Evolutionary conservation across 2,888 invertebrate genomes (phyloP), one percentile per base, ranked within the genome.

Genomic region (Stenurella melanura): DNA sequence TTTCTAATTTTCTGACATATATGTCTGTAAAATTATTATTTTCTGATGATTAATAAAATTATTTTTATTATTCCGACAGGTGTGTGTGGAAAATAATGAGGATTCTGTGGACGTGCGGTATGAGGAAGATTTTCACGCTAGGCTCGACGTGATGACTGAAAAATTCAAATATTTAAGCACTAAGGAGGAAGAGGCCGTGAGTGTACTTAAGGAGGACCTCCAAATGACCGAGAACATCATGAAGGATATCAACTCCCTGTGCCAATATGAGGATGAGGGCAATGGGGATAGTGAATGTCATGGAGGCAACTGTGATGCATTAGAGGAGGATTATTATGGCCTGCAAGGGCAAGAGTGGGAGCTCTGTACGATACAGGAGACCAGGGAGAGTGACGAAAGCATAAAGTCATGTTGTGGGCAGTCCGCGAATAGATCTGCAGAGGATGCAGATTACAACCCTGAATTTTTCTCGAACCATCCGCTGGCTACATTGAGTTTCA

Each of bases 201-300:
- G 54, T 10, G 75, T 72, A 42, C 60, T 78, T 0, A 70, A 70
- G 50, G 18, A 70, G 18, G 77, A 78, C 21, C 56, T 75, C 11
- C 17, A 50, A 7, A 68, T 80, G 15, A 74, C 78, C 5, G 78
- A 78, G 57, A 74, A 76, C 63, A 80, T 80, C n/a, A 78, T 80
- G 76, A 76, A 74, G 1, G 78, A 78, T 0, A 75, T 79, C 50
- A 57, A 70, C 15, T 30, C 61, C 17, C 71, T 78, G 12, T 67
- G 67, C 34, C 21, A 69, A 5, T 11, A 9, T 15, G 50, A 57
- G 21, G 60, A 34, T 15, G 12, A 15, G 15, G 54, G 42, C 26
- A 7, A 56, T 11, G 15, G 0, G 38, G 21, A 12, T 19, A 38
- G 42, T 42, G 38, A 64, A 38, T 38, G 18, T 18, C 63, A 34